Base-by-base conservation (phyloP, 2,797 vertebrate genomes). In the Scleropages formosus region DNA sequence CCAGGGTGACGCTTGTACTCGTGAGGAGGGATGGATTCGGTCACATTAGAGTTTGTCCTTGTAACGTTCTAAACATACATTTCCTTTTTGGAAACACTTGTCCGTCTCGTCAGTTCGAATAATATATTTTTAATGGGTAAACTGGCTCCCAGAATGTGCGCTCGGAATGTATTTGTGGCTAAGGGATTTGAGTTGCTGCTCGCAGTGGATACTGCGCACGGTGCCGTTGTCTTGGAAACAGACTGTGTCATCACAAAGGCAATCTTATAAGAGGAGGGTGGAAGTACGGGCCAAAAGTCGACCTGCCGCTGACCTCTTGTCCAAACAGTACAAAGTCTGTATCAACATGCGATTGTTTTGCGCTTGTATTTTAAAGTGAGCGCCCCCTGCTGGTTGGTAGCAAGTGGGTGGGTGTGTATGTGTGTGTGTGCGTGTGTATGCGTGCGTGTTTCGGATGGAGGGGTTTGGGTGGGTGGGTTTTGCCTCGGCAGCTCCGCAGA, bases 401-500 rank as follows among this genome's bases (percentile, higher is more conserved):
- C 46, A 15, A 15, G 67, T 22, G 22, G 47, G 73, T n/a, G 7
- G 26, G 31, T 11, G 18, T 13, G n/a, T 71, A 63, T 26, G 15
- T 6, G 0, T 9, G 64, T 63, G 61, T n/a, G 47, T 22, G n/a
- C 18, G 4, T 61, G 59, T 20, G 61, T 59, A 8, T 2, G n/a
- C 24, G 16, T 20, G 12, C 10, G 12, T 27, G 47, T 22, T 27
- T n/a, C 53, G 47, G 22, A n/a, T 4, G 46, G 4, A 46, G 76
- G 72, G 64, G 56, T 58, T 63, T 72, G 63, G 51, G 65, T 4
- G 63, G 65, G 66, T 24, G 66, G 77, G 80, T 68, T 56, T 72
- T 82, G 86, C 85, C 78, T 81, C 49, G 10, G 85, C 78, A 82
- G 79, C 79, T 84, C 87, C 88, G 83, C 82, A 83, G 85, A 89